Percentiles rank a stretch among this genome's conserved stretches.
These are phyloP conservation scores for Hermaeophaga mercurialis DNA, from an alignment of 2,888 invertebrate species.

Conservation along the genomic window DNA sequence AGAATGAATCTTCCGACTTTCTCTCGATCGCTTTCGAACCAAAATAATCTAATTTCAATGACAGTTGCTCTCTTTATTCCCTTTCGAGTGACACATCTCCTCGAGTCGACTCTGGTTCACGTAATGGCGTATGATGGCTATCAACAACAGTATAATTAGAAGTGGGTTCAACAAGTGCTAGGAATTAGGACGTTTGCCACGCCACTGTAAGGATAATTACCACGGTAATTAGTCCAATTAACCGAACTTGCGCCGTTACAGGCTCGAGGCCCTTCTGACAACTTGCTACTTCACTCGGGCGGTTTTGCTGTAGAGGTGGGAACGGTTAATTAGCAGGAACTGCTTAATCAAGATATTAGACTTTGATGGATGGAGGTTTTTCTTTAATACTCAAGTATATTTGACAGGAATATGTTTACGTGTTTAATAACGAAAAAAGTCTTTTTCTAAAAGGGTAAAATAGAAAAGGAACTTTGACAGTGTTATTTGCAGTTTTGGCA, in stretches of 20 bases:
- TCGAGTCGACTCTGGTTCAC: conserved; percentile 17
- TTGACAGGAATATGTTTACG: no score
- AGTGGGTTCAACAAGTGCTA: conserved; percentile 39
- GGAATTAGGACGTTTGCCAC: conserved; percentile 31
- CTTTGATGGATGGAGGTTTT: background rate
- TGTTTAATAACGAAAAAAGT: no score
- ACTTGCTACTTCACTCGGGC: conserved; percentile 17
- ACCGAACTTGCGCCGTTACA: conserved; percentile 32
- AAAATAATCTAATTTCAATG: no score
- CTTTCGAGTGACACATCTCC: background rate
- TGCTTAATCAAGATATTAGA: no score
- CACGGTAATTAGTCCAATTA: conserved; percentile 40
- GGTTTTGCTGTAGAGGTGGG: conserved; percentile 11
- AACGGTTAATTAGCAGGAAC: conserved; percentile 2
- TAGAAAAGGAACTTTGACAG: no score
- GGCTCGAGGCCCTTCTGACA: conserved; percentile 22
- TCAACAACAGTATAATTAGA: conserved; percentile 25
- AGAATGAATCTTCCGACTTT: no score
- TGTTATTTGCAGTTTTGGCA: no score
- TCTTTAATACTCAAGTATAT: no score
- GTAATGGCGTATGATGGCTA: conserved; percentile 24
- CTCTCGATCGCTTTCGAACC: no score
- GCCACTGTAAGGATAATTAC: conserved; percentile 40
- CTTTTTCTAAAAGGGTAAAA: no score
- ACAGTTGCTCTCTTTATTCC: no score